Conservation (phyloP, 2,797 vertebrate species). For the Trachurus trachurus region DNA sequence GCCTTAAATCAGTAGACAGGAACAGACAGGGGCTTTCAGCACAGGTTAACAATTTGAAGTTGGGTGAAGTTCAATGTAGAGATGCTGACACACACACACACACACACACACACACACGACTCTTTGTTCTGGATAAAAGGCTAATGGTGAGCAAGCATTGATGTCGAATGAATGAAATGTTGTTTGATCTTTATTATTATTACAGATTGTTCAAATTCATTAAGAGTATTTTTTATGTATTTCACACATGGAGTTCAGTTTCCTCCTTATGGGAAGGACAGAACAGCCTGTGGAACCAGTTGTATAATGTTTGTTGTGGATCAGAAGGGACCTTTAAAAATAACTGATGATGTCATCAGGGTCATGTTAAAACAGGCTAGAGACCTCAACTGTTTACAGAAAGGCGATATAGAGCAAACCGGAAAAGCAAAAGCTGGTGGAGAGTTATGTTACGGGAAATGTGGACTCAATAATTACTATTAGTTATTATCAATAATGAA, state of each 20-base stretch:
- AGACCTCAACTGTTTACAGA: background rate
- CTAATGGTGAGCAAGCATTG: background rate
- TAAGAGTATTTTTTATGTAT: background rate
- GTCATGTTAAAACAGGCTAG: background rate
- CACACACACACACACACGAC: background rate
- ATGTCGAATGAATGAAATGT: background rate
- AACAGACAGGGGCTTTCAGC: conserved; percentile 15
- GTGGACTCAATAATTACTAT: background rate
- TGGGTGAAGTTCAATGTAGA: background rate
- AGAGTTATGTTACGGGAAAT: conserved; percentile 1
- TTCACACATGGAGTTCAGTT: background rate
- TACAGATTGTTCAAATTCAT: background rate
- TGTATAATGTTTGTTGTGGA: no score
- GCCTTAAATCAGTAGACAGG: conserved; percentile 14
- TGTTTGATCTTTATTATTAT: background rate
- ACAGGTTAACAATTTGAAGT: conserved; percentile 26
- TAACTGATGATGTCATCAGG: background rate
- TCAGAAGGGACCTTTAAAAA: background rate
- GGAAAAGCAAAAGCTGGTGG: background rate
- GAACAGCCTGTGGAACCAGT: no score
- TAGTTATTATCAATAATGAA: background rate
- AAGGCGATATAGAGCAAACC: background rate
- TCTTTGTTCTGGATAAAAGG: conserved; percentile 12
- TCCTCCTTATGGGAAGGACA: no score
- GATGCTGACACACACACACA: background rate